These are phyloP conservation scores for Ophonus ardosiacus DNA, from an alignment of 2,888 invertebrate genomes.

Conservation along the genomic window DNA sequence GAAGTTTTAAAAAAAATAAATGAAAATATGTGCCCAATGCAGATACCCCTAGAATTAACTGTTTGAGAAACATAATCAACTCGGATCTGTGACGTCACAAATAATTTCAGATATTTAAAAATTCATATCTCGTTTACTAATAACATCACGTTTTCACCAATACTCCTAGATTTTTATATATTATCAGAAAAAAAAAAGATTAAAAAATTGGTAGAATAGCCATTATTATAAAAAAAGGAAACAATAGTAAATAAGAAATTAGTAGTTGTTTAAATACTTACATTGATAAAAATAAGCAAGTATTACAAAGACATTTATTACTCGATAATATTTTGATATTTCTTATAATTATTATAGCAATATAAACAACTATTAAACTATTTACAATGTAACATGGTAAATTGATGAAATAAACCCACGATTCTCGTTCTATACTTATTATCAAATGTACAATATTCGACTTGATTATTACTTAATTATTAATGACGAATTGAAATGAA, in stretches of 20 bases:
- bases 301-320: conserved; percentile 77
- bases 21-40: too few relatives aligned
- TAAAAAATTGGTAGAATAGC: too few relatives aligned
- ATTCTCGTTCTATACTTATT: conserved; percentile 55
- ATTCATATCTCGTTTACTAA: too few relatives aligned
- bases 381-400: conserved; percentile 76
- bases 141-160: too few relatives aligned
- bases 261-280: conserved; percentile 37
- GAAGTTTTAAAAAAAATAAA: too few relatives aligned
- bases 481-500: conserved; percentile 51
- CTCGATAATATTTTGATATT: conserved; percentile 75
- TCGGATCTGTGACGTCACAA: too few relatives aligned
- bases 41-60: too few relatives aligned
- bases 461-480: conserved; percentile 48
- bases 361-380: conserved; percentile 76
- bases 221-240: neutral
- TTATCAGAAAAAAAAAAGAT: too few relatives aligned
- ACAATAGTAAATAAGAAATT: neutral
- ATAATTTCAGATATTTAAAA: too few relatives aligned
- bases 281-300: conserved; percentile 62
- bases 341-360: conserved; percentile 75
- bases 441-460: conserved; percentile 60
- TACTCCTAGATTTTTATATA: too few relatives aligned
- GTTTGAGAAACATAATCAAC: too few relatives aligned
- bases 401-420: conserved; percentile 73